A percentile compares a stretch with the other conserved stretches of the same genome.
Conservation (phyloP, 2,888 invertebrate genomes). For the Drosophila borealis region DNA sequence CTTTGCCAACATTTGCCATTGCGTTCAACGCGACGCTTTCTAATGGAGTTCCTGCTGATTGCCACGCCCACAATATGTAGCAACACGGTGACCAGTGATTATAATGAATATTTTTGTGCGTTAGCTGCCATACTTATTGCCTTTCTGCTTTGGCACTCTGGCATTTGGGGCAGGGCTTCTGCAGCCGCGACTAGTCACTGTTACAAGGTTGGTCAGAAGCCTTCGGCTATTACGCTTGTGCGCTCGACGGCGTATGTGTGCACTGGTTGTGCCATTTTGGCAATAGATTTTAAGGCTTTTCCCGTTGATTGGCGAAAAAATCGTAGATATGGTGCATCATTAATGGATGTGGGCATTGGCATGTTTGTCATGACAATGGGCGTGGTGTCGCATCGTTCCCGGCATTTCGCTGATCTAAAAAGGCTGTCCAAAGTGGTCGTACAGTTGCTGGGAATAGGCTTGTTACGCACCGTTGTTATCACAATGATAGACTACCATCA, state of each 20-base stretch:
- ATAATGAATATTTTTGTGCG: slow-evolving; percentile 50
- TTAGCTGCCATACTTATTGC: slow-evolving; percentile 1
- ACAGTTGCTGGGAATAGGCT: slow-evolving; percentile 87
- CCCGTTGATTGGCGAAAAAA: slow-evolving; percentile 95
- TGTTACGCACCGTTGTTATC: slow-evolving; percentile 87
- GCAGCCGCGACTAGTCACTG: slow-evolving; percentile 10
- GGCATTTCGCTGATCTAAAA: slow-evolving; percentile 53
- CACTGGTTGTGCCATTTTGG: slow-evolving; percentile 93
- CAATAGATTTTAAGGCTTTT: slow-evolving; percentile 96
- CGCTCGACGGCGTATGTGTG: slow-evolving; percentile 90
- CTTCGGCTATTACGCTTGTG: slow-evolving; percentile 88
- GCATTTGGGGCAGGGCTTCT: neutral
- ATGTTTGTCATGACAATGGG: slow-evolving; percentile 93
- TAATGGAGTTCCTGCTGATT: slow-evolving; percentile 87
- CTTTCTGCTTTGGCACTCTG: slow-evolving; percentile 49
- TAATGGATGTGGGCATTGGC: slow-evolving; percentile 99
- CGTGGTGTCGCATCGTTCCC: slow-evolving; percentile 87
- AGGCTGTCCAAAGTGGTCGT: slow-evolving; percentile 79
- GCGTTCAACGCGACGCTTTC: slow-evolving; percentile 74
- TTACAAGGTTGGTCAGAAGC: slow-evolving; percentile 66
- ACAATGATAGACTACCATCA: slow-evolving; percentile 92
- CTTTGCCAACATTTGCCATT: slow-evolving; percentile 36
- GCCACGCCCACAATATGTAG: slow-evolving; percentile 86
- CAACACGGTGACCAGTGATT: slow-evolving; percentile 86
- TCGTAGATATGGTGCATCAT: slow-evolving; percentile 92